Evolutionary conservation across 2,797 vertebrate genomes (phyloP).

Genomic region (Ibycter americanus): DNA sequence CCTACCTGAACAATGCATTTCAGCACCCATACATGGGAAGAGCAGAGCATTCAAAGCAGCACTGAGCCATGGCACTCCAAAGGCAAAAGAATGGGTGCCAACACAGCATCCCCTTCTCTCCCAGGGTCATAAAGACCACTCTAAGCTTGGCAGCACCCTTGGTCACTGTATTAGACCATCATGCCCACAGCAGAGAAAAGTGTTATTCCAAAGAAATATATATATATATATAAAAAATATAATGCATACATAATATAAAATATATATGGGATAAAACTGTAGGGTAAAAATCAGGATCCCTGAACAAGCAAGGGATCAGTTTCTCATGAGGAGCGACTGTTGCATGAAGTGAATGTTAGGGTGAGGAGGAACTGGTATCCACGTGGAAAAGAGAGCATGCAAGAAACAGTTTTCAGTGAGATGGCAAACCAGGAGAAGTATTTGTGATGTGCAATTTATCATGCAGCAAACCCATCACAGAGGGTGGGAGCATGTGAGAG

Average conservation of each 20-base stretch:
- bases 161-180: not conserved
- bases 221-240: fast-evolving
- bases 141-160: not conserved
- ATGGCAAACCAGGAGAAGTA: not conserved
- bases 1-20: not conserved
- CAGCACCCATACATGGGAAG: not conserved
- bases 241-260: not conserved
- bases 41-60: not conserved
- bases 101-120: not conserved
- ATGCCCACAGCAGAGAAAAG: not conserved
- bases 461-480: not conserved
- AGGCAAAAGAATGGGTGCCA: not conserved
- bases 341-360: not conserved
- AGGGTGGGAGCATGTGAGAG: not conserved
- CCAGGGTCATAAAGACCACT: not conserved
- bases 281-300: not conserved
- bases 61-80: fast-evolving
- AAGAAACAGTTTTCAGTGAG: not conserved
- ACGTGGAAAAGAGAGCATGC: not conserved
- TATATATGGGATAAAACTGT: not conserved
- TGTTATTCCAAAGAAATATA: not conserved
- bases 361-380: not conserved
- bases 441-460: not conserved
- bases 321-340: not conserved
- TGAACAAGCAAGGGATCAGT: not conserved